These are phyloP conservation scores for Noctua janthina DNA, from an alignment of 2,888 invertebrate species.

Conservation along the genomic window DNA sequence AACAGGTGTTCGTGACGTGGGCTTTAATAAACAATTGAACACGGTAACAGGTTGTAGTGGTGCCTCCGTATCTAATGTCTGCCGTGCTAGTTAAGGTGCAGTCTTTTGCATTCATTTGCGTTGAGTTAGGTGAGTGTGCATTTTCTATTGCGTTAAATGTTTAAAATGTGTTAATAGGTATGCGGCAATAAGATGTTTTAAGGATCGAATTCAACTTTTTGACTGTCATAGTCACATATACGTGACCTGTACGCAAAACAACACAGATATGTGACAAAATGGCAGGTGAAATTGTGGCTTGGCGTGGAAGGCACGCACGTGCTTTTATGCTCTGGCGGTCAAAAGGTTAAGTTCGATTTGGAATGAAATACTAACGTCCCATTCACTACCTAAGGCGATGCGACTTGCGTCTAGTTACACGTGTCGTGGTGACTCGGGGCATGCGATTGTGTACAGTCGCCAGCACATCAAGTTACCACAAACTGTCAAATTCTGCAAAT, in stretches of 20 bases:
- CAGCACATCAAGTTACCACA: too few species aligned
- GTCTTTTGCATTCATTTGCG: constrained; percentile 46
- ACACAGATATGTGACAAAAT: too few species aligned
- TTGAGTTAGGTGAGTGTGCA: neutral
- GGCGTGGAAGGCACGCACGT: too few species aligned
- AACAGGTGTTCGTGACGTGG: constrained; percentile 59
- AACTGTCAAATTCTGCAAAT: too few species aligned
- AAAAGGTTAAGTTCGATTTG: too few species aligned
- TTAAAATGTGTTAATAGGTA: neutral
- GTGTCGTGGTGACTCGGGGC: neutral
- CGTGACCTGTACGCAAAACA: too few species aligned
- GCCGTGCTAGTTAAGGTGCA: constrained; percentile 46
- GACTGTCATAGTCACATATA: too few species aligned
- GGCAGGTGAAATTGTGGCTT: too few species aligned
- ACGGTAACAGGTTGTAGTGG: constrained; percentile 54
- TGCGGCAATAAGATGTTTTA: neutral
- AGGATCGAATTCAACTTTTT: too few species aligned
- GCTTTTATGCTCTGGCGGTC: too few species aligned
- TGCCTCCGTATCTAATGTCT: constrained; percentile 47
- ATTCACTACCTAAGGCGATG: too few species aligned
- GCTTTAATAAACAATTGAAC: constrained; percentile 62
- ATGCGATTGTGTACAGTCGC: neutral
- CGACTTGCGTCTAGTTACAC: neutral
- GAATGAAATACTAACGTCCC: too few species aligned
- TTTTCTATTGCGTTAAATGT: neutral